phyloP scores from a whole-genome alignment of 2,797 vertebrate genomes.

The Sebastes kiyomatsui region DNA sequence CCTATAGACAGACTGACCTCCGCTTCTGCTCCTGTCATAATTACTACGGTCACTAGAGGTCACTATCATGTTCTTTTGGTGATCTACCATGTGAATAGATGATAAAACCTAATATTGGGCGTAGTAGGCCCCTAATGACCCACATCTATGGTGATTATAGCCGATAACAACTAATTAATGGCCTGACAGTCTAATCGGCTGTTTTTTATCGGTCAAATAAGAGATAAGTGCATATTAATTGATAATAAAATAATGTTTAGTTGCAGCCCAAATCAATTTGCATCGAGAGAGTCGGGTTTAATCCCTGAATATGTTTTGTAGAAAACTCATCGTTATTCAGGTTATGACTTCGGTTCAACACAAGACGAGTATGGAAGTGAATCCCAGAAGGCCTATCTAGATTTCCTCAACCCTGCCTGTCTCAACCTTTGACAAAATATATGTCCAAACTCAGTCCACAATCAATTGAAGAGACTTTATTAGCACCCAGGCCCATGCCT shows the following conservation, averaged over 20 bases:
- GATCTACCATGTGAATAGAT: neutral
- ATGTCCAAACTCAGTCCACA: neutral
- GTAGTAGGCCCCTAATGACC: neutral
- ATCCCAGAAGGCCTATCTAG: neutral
- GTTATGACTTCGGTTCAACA: neutral
- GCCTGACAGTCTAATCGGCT: neutral
- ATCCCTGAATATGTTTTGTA: neutral
- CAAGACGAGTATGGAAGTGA: neutral
- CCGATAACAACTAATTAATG: neutral
- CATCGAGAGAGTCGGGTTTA: neutral
- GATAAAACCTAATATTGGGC: neutral
- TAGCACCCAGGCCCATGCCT: constrained; percentile 36
- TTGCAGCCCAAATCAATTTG: neutral
- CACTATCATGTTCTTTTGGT: neutral
- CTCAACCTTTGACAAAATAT: constrained; percentile 14
- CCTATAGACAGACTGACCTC: too few relatives aligned
- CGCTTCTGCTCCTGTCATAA: neutral
- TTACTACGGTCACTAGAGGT: neutral
- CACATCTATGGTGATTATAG: neutral
- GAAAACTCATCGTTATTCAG: neutral
- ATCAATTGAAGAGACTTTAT: constrained; percentile 44
- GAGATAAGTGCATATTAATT: neutral
- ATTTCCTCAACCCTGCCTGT: neutral
- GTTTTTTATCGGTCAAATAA: neutral
- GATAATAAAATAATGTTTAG: neutral